Evolutionary conservation across 64 coral and sea anemone species (phyloP), one percentile per base, ranked within the genome.

Genomic region (Stylophora pistillata): DNA sequence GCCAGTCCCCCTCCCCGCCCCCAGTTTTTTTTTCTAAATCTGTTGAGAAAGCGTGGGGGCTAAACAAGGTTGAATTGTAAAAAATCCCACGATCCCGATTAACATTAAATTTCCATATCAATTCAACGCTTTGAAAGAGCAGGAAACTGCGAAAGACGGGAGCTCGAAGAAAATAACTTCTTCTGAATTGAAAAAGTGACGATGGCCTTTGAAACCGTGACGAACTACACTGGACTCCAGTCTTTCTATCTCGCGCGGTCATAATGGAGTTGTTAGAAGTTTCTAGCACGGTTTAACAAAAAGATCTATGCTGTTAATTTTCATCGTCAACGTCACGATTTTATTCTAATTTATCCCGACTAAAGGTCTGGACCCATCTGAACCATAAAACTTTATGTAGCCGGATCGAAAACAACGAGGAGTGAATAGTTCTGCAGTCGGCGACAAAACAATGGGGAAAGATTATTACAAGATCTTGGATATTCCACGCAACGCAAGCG

Each of bases 401-500:
- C 9, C 23, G 12, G 11, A 15, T 69, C 62, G 65, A 82, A n/a
- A 34, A 23, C 62, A 84, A 15, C 14, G 16, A 65, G 31, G 53
- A 47, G 10, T 21, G 15, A 31, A 37, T 69, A 68, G 34, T 60
- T 82, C 29, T 31, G 55, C 13, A 12, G 23, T 7, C 23, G 64
- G 5, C 64, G 12, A 68, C 33, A 31, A 78, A 63, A 86, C 82
- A 56, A 98, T 98, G 96, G 96, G 96, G 1, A 98, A 92, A 76
- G 93, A 98, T 61, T 98, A 95, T 55, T 99, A 99, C 65, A 74
- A 99, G 60, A 93, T 93, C 33, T 79, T 99, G 16, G 85, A 87
- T 72, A 79, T 98, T 78, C 30, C 86, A 31, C 93, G 90, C 20
- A 86, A 89, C 37, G 96, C 96, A 27, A 98, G 76, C 30, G 93